Evolutionary conservation across 2,888 invertebrate genomes (phyloP).

Genomic region (Nemotelus nigrinus): DNA sequence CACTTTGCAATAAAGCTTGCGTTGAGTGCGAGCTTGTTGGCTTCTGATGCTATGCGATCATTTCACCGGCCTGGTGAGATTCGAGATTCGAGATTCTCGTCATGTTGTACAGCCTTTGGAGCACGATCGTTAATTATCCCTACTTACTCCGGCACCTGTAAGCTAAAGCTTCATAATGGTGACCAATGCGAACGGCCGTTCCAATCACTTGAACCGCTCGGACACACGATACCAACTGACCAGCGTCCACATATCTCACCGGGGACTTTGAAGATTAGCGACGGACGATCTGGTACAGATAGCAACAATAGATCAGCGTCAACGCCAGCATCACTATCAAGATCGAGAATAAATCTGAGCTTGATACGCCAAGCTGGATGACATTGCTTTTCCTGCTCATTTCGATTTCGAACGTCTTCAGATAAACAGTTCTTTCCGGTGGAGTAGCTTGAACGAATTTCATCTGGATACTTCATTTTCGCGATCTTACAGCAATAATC

Average conservation of each 20-base stretch:
- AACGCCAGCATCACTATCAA: constrained; percentile 28
- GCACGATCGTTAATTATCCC: constrained; percentile 49
- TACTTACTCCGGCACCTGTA: constrained; percentile 30
- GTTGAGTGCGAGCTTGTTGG: constrained; percentile 44
- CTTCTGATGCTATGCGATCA: constrained; percentile 61
- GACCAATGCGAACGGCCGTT: constrained; percentile 34
- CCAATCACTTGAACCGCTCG: background rate
- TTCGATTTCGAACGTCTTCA: constrained; percentile 24
- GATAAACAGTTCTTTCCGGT: background rate
- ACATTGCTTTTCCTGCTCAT: constrained; percentile 27
- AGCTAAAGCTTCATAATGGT: constrained; percentile 18
- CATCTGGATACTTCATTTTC: background rate
- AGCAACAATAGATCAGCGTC: background rate
- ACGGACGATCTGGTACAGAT: constrained; percentile 20
- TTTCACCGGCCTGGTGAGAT: background rate
- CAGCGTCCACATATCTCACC: constrained; percentile 38
- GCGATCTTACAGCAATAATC: background rate
- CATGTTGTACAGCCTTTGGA: constrained; percentile 6
- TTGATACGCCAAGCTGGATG: constrained; percentile 26
- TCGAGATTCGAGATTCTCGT: background rate
- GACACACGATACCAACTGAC: constrained; percentile 19
- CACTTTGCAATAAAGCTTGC: constrained; percentile 31
- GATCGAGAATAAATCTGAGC: constrained; percentile 22
- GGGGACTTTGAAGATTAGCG: constrained; percentile 38
- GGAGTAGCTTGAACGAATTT: background rate